Evolutionary conservation across 2,113 vertebrate species (phyloP), one percentile per base, ranked within the genome.

Genomic region (Lepisosteus oculatus): DNA sequence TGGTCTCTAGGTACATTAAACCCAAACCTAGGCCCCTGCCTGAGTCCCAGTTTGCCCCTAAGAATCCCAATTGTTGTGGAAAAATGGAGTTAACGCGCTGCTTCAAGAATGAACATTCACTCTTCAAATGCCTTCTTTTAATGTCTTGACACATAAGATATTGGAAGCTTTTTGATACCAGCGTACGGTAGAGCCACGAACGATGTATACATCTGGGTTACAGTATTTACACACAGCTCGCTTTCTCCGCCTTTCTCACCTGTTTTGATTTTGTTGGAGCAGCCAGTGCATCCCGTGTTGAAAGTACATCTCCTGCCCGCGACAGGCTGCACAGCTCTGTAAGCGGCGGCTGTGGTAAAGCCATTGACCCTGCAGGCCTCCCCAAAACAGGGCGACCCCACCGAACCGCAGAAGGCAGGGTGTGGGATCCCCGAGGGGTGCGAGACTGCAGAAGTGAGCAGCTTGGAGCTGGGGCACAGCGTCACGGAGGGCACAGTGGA

Each of bases 191-290:
- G 29, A 29, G 29, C 29, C 29, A 29, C 29, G 29, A 29, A 29
- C 29, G 29, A 29, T 29, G 29, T 29, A 29, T 29, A 29, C 29
- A 29, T 29, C 29, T 29, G 29, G 29, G 29, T 29, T 29, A 29
- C 29, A 29, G 2, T 29, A 29, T 29, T 29, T 29, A 29, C 29
- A 29, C 29, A 29, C 29, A 29, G 29, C 29, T 29, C 29, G 29
- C 2, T 29, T 29, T 29, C 29, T 29, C 29, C 29, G 29, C 29
- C 29, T 29, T 51, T 70, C 90, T 90, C 85, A 99, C 96, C 96
- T 94, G 92, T 92, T 84, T 95, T 92, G 80, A 95, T 91, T 86
- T 94, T 89, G 81, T 90, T 94, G 82, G 89, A 90, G 82, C 92
- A 95, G 87, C 86, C 84, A 79, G 77, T 91, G 84, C 91, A 92